Base-by-base conservation (phyloP, 1,140 invertebrate genomes). In the Carposina sasakii region DNA sequence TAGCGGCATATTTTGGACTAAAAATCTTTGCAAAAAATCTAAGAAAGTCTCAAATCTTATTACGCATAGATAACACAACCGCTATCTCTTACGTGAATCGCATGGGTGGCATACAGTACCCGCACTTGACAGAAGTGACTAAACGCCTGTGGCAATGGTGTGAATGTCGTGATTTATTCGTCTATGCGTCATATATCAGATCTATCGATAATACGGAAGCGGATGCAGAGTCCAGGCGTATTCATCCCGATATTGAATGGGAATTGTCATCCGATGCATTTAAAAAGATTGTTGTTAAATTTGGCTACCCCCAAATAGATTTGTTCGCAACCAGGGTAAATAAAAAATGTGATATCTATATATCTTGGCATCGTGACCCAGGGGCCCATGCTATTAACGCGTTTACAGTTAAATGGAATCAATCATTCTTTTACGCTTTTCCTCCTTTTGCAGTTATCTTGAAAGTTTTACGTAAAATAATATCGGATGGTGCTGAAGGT, bases 361-460 rank as follows among this genome's bases (percentile, higher is more conserved):
- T 54, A 34, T 67, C 60, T 6, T 64, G 65, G 34, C 9, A 43
- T 0, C 26, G 28, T 13, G 66, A 71, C 37, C 50, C 60, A 1
- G 55, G 59, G 21, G 43, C 53, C 0, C 31, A 9, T 12, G 19
- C 23, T 16, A 48, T 68, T n/a, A 66, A 70, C 47, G 63, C 61
- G 1, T 71, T 71, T 48, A 74, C 64, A 9, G 22, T 71, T 0
- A 20, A 37, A 20, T 73, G 67, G 60, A 50, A 20, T n/a, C 16
- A 44, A 19, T 33, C 57, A 24, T 30, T 28, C 6, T 66, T 73
- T 58, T 67, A 69, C 42, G 70, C 65, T 1, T 73, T 73, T 45
- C 65, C 67, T 3, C 63, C 66, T 8, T 63, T 71, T 33, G 33
- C 46, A 4, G 3, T 69, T n/a, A 57, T 67, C 24, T 39, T 59